Evolutionary conservation across 2,888 invertebrate species (phyloP).

Genomic region (Cristatella mucedo): DNA sequence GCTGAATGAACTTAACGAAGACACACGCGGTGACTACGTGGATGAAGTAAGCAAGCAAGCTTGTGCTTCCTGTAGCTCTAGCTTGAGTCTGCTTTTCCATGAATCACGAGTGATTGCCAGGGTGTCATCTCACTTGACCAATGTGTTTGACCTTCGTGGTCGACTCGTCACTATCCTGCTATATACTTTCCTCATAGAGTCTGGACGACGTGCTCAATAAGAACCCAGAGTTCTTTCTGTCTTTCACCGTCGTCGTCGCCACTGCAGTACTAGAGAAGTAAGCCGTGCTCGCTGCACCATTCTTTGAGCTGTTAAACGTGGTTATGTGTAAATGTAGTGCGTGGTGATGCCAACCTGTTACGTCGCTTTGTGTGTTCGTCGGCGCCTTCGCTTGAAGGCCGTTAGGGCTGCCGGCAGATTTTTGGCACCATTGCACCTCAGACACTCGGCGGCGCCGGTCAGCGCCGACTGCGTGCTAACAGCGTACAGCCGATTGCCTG

Average conservation of each 20-base stretch:
- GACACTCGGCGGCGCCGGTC: neutral
- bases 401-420: too few relatives aligned
- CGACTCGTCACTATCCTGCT: too few relatives aligned
- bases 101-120: too few relatives aligned
- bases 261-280: slow-evolving; percentile 55
- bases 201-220: slow-evolving; percentile 66
- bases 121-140: too few relatives aligned
- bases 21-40: slow-evolving; percentile 78
- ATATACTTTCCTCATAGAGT: slow-evolving; percentile 41
- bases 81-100: too few relatives aligned
- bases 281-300: slow-evolving; percentile 10
- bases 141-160: too few relatives aligned
- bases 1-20: slow-evolving; percentile 73
- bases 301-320: neutral
- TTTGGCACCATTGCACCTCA: neutral
- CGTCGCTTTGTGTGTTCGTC: slow-evolving; percentile 5
- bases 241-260: slow-evolving; percentile 71
- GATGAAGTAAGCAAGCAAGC: slow-evolving; percentile 55
- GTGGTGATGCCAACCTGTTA: slow-evolving; percentile 2
- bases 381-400: too few relatives aligned
- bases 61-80: too few relatives aligned
- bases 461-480: too few relatives aligned
- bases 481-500: too few relatives aligned
- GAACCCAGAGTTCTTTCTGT: slow-evolving; percentile 71
- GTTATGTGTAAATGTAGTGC: too few relatives aligned